These are phyloP conservation scores for Xanthia icteritia DNA, from an alignment of 2,888 invertebrate species.

Conservation along the genomic window DNA sequence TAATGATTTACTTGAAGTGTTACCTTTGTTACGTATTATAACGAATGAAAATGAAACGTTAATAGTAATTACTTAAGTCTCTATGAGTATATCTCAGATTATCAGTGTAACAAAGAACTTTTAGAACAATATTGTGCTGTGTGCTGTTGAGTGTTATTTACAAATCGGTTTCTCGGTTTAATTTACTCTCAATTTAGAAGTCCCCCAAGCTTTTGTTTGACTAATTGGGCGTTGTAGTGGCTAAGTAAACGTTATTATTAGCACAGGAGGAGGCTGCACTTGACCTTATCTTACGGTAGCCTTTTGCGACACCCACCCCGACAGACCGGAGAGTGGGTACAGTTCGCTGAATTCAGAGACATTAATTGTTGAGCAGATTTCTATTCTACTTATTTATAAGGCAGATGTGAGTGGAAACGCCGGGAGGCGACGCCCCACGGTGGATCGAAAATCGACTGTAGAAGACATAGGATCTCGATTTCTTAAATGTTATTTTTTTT, in stretches of 20 bases:
- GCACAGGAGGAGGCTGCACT: background rate
- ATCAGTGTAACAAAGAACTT: constrained; percentile 31
- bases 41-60: constrained; percentile 39
- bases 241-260: constrained; percentile 6
- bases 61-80: constrained; percentile 31
- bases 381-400: too few species aligned
- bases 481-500: too few species aligned
- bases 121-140: constrained; percentile 25
- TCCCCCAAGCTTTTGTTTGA: background rate
- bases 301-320: constrained; percentile 20
- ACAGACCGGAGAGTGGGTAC: background rate
- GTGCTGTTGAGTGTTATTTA: constrained; percentile 33
- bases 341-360: too few species aligned
- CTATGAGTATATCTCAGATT: constrained; percentile 30
- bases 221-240: background rate
- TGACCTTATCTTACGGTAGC: constrained; percentile 4
- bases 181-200: constrained; percentile 33
- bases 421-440: too few species aligned
- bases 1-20: constrained; percentile 39
- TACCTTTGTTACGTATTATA: constrained; percentile 31
- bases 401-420: too few species aligned
- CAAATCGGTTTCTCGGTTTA: constrained; percentile 7
- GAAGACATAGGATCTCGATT: too few species aligned
- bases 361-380: background rate
- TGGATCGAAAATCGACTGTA: too few species aligned